Percentiles rank a stretch among this genome's conserved stretches.
Conservation (phyloP, 1,140 invertebrate species). For the Sinella curviseta region DNA sequence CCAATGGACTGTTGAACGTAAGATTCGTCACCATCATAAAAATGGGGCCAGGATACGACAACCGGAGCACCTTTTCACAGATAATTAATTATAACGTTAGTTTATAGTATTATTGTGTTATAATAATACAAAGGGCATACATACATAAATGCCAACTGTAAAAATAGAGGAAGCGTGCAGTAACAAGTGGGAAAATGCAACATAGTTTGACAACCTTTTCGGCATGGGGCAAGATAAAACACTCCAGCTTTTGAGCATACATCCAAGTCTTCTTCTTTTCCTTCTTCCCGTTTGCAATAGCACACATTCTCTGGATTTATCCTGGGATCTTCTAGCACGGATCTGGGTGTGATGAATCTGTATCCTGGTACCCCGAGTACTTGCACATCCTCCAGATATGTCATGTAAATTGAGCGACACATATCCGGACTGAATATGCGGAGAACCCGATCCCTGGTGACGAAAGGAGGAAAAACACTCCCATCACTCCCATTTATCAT, state of each 20-base stretch:
- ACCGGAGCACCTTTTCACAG: constrained; percentile 38
- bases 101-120: not conserved
- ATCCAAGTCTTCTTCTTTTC: constrained; percentile 19
- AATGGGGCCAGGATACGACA: constrained; percentile 35
- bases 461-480: constrained; percentile 34
- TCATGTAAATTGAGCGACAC: constrained; percentile 39
- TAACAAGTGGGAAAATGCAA: not conserved
- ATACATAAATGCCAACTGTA: not conserved
- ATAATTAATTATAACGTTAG: not conserved
- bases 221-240: constrained; percentile 26
- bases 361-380: constrained; percentile 32
- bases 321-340: constrained; percentile 19
- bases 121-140: not conserved
- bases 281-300: constrained; percentile 25
- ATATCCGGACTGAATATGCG: constrained; percentile 36
- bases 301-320: constrained; percentile 32
- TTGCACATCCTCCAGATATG: constrained; percentile 14
- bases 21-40: constrained; percentile 25
- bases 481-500: constrained; percentile 40
- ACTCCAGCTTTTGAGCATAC: constrained; percentile 33
- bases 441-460: constrained; percentile 26
- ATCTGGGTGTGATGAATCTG: constrained; percentile 27
- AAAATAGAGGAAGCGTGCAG: not conserved
- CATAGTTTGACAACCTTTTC: too few species aligned
- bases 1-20: constrained; percentile 18